Base-by-base conservation (phyloP, 2,888 invertebrate genomes). In the Panopea generosa region DNA sequence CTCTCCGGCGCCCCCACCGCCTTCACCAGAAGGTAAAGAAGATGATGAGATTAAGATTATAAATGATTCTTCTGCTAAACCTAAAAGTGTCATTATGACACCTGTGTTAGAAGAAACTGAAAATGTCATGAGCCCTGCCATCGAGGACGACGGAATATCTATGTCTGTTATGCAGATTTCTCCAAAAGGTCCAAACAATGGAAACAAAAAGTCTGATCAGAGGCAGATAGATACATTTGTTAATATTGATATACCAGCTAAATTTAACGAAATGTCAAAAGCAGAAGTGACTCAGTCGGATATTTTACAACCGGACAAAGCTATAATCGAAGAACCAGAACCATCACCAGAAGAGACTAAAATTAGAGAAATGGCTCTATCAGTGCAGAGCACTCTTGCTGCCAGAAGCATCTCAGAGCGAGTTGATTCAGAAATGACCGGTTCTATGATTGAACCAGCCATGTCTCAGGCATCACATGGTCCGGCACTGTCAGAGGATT, bases 1-100 rank as follows among this genome's bases (percentile, higher is more conserved):
- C 65, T 87, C 89, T 1, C 89, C 89, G 0, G 90, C 86, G 9
- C 90, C 90, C 2, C 90, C 90, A 1, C 90, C 90, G 9, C 90
- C 90, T 0, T 90, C 90, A 0, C 90, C 90, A 0, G 89, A 90
- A 62, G 77, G 82, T 6, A 86, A 85, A 55, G 85, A 87, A 43
- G 76, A 82, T n/a, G 59, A 56, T 33, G 70, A 79, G 16, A 55
- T 55, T 2, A 49, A 50, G 22, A 60, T 68, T 20, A 62, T 76
- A 47, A 76, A 71, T 45, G n/a, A n/a, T n/a, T 7, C 33, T 33
- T 4, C 4, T 33, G 33, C 6, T 45, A 76, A 76, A 53, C 60
- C 73, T 18, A 60, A 71, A 16, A 75, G 67, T 29, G 53, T 57
- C 9, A 65, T 55, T n/a, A 86, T 86, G 85, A 84, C 82, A 24